A percentile compares a stretch with the other conserved stretches of the same genome.
phyloP scores from a whole-genome alignment of 2,888 invertebrate genomes.

The Laothoe populi region DNA sequence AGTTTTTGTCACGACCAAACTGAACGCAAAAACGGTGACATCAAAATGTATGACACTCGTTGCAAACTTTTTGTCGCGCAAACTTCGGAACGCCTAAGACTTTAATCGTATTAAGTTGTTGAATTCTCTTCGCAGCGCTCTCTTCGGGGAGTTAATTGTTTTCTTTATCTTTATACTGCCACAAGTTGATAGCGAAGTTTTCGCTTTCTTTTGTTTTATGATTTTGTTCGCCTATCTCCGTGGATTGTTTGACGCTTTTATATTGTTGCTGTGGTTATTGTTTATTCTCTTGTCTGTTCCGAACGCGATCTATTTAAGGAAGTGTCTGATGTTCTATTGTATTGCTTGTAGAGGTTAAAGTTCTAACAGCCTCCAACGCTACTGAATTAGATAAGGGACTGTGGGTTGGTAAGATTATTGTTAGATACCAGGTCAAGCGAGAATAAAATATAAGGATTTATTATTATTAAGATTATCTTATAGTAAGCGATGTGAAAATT shows the following conservation, averaged over 20 bases:
- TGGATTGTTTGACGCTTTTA: conserved; percentile 30
- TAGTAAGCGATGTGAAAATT: not conserved
- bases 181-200: conserved; percentile 48
- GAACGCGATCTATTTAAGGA: conserved; percentile 27
- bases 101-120: conserved; percentile 69
- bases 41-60: conserved; percentile 77
- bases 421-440: not conserved
- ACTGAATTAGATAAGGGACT: conserved; percentile 4
- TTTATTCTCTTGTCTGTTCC: conserved; percentile 28
- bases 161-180: conserved; percentile 47
- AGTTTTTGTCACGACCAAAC: conserved; percentile 59
- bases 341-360: not conserved
- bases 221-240: conserved; percentile 32
- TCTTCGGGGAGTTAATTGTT: conserved; percentile 66
- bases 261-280: conserved; percentile 28
- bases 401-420: not conserved
- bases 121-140: conserved; percentile 59
- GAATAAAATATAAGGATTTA: not conserved
- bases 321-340: conserved; percentile 12
- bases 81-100: conserved; percentile 40
- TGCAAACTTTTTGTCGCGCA: conserved; percentile 28
- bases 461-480: too few species aligned
- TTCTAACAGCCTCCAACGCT: not conserved
- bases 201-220: conserved; percentile 32
- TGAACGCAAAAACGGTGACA: conserved; percentile 67